phyloP scores from a whole-genome alignment of 2,888 invertebrate species.

The Microdon myrmicae region DNA sequence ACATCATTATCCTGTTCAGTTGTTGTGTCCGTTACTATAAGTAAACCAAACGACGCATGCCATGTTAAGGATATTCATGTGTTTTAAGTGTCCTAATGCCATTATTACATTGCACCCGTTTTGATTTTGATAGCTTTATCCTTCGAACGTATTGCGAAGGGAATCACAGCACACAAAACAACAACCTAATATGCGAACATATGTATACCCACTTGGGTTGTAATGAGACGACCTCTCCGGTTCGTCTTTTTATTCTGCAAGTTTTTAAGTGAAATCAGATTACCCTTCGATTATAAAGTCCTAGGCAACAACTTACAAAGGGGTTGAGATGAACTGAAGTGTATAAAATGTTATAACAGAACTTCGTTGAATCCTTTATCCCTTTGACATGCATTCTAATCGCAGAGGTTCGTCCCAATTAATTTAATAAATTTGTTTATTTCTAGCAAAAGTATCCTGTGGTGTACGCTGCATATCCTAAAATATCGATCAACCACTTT shows the following conservation, averaged over 20 bases:
- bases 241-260: conserved; percentile 24
- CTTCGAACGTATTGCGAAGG: conserved; percentile 17
- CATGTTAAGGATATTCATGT: conserved; percentile 10
- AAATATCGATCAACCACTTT: conserved; percentile 34
- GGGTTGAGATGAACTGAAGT: conserved; percentile 27
- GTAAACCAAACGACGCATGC: conserved; percentile 25
- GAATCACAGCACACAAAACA: conserved; percentile 2
- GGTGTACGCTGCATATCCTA: conserved; percentile 21
- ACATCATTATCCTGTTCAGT: conserved; percentile 26
- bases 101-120: conserved; percentile 38
- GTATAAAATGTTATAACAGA: conserved; percentile 27
- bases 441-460: conserved; percentile 31
- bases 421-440: conserved; percentile 43
- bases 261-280: conserved; percentile 41
- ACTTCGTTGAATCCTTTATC: conserved; percentile 14
- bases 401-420: conserved; percentile 35
- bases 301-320: conserved; percentile 14
- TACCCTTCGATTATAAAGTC: conserved; percentile 29
- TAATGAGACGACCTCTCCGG: neutral
- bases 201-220: conserved; percentile 22
- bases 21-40: conserved; percentile 2
- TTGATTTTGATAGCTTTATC: conserved; percentile 22
- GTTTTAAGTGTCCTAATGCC: conserved; percentile 40
- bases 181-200: conserved; percentile 12
- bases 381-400: conserved; percentile 11